Conservation (phyloP, 2,888 invertebrate species). For the Neoascia interrupta region DNA sequence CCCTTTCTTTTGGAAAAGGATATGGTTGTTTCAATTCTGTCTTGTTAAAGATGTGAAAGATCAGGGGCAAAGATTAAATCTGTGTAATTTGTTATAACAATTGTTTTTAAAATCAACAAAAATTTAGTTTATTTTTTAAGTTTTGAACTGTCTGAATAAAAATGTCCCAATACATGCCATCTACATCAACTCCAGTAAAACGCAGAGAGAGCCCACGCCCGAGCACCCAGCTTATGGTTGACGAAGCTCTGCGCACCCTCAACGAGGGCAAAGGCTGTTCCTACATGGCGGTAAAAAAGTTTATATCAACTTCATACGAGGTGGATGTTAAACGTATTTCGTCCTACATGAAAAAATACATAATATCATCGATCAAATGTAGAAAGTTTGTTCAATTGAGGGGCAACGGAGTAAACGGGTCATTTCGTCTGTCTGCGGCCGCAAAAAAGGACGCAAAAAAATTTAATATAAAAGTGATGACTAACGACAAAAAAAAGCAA, state of each 20-base stretch:
- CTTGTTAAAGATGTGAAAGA: too few relatives aligned
- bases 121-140: too few relatives aligned
- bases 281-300: conserved; percentile 12
- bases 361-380: conserved; percentile 4
- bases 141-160: too few relatives aligned
- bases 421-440: conserved; percentile 37
- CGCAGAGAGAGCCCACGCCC: conserved; percentile 1
- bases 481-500: background rate
- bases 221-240: conserved; percentile 27
- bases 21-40: too few relatives aligned
- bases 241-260: conserved; percentile 6
- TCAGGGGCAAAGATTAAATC: too few relatives aligned
- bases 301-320: conserved; percentile 8
- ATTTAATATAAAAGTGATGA: background rate
- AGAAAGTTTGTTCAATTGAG: conserved; percentile 34
- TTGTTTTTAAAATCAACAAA: too few relatives aligned
- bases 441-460: conserved; percentile 6
- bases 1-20: too few relatives aligned
- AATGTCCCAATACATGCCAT: background rate
- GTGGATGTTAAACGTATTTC: conserved; percentile 5
- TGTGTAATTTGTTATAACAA: too few relatives aligned
- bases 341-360: conserved; percentile 2
- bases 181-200: conserved; percentile 26
- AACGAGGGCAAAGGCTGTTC: conserved; percentile 33
- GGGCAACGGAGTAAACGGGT: conserved; percentile 31